Base-by-base conservation (phyloP, 1,140 invertebrate species). In the Microplitis mediator region DNA sequence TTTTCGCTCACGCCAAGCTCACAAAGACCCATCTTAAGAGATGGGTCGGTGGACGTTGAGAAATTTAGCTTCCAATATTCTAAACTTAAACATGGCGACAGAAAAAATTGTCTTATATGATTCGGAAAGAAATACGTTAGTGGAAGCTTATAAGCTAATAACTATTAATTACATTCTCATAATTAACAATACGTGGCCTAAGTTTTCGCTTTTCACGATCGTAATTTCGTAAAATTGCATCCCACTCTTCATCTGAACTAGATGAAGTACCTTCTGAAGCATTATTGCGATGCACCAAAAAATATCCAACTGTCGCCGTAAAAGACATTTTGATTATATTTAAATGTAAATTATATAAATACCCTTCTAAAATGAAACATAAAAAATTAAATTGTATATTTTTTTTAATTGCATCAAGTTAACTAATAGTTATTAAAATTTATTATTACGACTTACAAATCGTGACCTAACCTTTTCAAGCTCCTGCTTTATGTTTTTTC, bases 241-340 rank as follows among this genome's bases (percentile, higher is more conserved):
- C 4, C 23, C 60, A 62, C 23, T 62, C 60, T 62, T 62, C 60
- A 62, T 62, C 60, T 62, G 60, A 62, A 62, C 23, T 62, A 16
- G 60, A 62, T 34, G 5, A 34, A 62, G 9, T 60, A 23, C 1
- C 23, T 60, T 60, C 60, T 34, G 4, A 16, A 62, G 60, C 60
- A 62, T 62, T 62, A 31, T 34, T 31, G 35, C 60, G 60, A 62
- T 6, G 14, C 6, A 16, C 23, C 31, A 62, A 13, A 8, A 62
- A 62, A 62, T 62, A 62, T 62, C 60, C 14, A 62, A 62, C 14
- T 62, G 32, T 34, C n/a, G 14, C 60, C 60, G 23, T 3, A 2
- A 34, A 34, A 62, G 23, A 62, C 60, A 62, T 62, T 62, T 62
- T 62, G 23, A 62, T 62, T 11, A 62, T 62, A 62, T n/a, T 62